Evolutionary conservation across 2,888 invertebrate species (phyloP).

Genomic region (Seladonia tumulorum): DNA sequence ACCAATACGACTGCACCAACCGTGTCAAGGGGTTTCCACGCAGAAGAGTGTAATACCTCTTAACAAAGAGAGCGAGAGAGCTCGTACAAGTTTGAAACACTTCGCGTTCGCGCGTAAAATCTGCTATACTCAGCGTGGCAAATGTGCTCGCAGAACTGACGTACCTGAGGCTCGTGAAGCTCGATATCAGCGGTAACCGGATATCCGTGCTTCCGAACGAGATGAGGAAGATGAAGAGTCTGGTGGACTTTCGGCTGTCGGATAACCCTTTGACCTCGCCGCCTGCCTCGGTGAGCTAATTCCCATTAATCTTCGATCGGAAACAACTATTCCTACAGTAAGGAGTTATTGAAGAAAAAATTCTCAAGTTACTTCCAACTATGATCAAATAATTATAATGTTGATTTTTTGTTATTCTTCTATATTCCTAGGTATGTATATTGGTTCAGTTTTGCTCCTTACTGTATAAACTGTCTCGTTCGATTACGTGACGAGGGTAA

Average conservation of each 20-base stretch:
- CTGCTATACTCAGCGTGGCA: background rate
- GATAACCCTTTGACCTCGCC: slow-evolving; percentile 97
- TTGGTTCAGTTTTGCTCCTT: too few species aligned
- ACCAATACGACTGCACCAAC: background rate
- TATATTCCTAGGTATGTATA: too few species aligned
- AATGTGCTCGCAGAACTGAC: slow-evolving; percentile 89
- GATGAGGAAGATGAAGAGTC: slow-evolving; percentile 93
- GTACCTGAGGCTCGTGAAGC: slow-evolving; percentile 91
- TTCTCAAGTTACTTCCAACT: too few species aligned
- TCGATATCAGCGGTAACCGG: slow-evolving; percentile 96
- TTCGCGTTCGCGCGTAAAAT: background rate
- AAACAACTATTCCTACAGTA: background rate
- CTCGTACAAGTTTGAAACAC: background rate
- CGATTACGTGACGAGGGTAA: background rate
- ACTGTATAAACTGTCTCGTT: background rate
- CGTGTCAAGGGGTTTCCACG: background rate
- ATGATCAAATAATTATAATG: too few species aligned
- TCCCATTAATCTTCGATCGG: background rate
- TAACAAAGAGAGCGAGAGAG: background rate
- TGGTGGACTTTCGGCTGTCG: slow-evolving; percentile 93
- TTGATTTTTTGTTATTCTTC: too few species aligned
- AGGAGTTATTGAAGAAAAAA: too few species aligned
- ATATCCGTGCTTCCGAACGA: slow-evolving; percentile 95
- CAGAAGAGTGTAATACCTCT: background rate
- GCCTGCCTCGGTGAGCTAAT: slow-evolving; percentile 93